These are phyloP conservation scores for Monochamus saltuarius DNA, from an alignment of 1,140 invertebrate species.

Conservation along the genomic window DNA sequence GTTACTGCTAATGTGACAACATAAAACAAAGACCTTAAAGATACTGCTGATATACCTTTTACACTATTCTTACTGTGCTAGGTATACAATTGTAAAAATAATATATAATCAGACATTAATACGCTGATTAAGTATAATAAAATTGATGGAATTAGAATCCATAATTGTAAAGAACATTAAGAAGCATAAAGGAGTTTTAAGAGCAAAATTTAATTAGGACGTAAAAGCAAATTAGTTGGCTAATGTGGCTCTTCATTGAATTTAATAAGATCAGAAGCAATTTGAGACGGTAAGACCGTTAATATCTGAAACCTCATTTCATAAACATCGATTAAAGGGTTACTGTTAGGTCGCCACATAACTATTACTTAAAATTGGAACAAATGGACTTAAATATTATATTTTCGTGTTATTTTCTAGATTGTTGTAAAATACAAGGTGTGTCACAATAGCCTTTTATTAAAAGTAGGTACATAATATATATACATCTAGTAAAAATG, in stretches of 20 bases:
- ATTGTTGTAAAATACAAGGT: too few relatives aligned
- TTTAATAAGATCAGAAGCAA: slow-evolving; percentile 50
- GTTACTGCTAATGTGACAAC: too few relatives aligned
- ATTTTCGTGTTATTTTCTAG: too few relatives aligned
- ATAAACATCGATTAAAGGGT: slow-evolving; percentile 51
- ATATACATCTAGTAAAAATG: too few relatives aligned
- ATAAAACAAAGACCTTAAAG: too few relatives aligned
- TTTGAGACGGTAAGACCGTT: slow-evolving; percentile 49
- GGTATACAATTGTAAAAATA: neutral
- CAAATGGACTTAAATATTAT: too few relatives aligned
- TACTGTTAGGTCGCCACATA: slow-evolving; percentile 26
- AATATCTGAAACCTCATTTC: slow-evolving; percentile 49
- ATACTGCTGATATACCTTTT: too few relatives aligned
- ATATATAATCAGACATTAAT: neutral
- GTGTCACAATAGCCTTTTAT: too few relatives aligned
- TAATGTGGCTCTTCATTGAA: slow-evolving; percentile 49
- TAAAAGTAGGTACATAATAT: too few relatives aligned
- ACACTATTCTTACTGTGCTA: too few relatives aligned
- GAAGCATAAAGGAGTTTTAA: slow-evolving; percentile 35
- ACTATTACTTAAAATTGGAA: too few relatives aligned
- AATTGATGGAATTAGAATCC: slow-evolving; percentile 22
- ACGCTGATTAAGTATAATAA: neutral
- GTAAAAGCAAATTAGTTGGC: slow-evolving; percentile 46
- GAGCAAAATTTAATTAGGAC: slow-evolving; percentile 44
- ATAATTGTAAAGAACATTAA: slow-evolving; percentile 33